Evolutionary conservation across 2,113 vertebrate genomes (phyloP), one percentile per base, ranked within the genome.

Genomic region (Catharus fuscescens): DNA sequence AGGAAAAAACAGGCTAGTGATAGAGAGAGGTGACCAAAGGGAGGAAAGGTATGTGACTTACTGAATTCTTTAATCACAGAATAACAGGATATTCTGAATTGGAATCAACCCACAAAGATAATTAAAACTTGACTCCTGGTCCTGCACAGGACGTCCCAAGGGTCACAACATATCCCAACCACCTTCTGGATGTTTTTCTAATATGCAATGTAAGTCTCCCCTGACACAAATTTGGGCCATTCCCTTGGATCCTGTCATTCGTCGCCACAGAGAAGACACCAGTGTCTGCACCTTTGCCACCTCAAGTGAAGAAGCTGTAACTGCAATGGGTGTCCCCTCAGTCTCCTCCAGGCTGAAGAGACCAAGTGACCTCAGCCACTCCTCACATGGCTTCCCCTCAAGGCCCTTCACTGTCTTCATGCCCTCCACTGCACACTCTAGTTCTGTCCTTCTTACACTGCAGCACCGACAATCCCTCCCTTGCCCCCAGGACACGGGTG

Each of bases 311-410:
- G 40, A 47, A 47, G 12, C 5, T 64, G 40, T 36, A 3, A 20
- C 8, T 23, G 32, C 18, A 54, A 4, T 64, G n/a, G 13, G 7
- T 23, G 12, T 60, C 23, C 14, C 26, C 32, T 77, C 36, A 69
- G 1, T 11, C 11, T 53, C 53, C 20, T 77, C 14, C 61, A 76
- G 31, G 14, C 26, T 67, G 36, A 86, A 36, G 20, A 76, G 26
- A 32, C 25, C 14, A 40, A n/a, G 18, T 15, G n/a, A 12, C 19
- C 28, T 84, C 50, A 26, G 25, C 10, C 10, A 3, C 34, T 34
- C 42, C 44, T 50, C 24, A 13, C 1, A 10, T 0, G 0, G 6
- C 20, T 76, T 36, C 31, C 18, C 80, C 36, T 44, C 21, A 34
- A 44, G 17, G 32, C 11, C 5, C 31, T 26, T 67, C 52, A 66